Percentiles rank a stretch among this genome's conserved stretches.
Evolutionary conservation across 2,888 invertebrate genomes (phyloP).

Genomic region (Serrognathus titanus): DNA sequence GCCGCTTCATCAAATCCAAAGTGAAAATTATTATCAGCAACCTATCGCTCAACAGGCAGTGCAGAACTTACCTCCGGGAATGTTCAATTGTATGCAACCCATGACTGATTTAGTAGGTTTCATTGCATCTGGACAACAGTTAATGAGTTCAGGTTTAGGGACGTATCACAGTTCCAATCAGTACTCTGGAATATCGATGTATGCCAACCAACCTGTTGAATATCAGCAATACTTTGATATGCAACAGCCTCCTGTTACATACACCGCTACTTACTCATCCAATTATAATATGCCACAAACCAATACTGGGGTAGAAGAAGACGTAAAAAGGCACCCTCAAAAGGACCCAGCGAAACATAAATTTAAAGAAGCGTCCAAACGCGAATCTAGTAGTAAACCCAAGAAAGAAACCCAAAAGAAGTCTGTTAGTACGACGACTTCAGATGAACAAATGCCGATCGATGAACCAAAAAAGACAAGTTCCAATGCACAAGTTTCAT

Average conservation of each 20-base stretch:
- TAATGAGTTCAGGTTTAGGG: constrained; percentile 51
- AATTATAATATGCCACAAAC: too few relatives aligned
- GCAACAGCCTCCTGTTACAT: constrained; percentile 17
- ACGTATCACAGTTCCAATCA: constrained; percentile 43
- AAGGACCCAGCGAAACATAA: not conserved
- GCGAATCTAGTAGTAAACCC: not conserved
- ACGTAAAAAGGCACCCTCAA: not conserved
- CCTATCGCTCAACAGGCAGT: constrained; percentile 18
- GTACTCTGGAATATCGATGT: constrained; percentile 24
- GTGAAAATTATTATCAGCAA: constrained; percentile 24
- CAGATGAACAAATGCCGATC: constrained; percentile 1
- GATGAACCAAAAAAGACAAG: not conserved
- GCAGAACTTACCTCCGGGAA: constrained; percentile 32
- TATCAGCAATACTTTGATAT: constrained; percentile 26
- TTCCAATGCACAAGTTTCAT: constrained; percentile 53
- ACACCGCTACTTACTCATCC: not conserved
- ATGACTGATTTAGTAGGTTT: constrained; percentile 51
- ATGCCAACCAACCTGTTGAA: constrained; percentile 11
- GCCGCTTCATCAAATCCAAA: not conserved
- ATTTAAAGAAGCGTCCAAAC: not conserved
- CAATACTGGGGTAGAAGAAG: not conserved
- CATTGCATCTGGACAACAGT: constrained; percentile 49
- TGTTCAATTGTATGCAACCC: constrained; percentile 51
- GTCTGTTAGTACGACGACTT: not conserved
- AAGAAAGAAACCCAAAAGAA: not conserved